phyloP scores from a whole-genome alignment of 2,888 invertebrate species.

The Norana najaformis region DNA sequence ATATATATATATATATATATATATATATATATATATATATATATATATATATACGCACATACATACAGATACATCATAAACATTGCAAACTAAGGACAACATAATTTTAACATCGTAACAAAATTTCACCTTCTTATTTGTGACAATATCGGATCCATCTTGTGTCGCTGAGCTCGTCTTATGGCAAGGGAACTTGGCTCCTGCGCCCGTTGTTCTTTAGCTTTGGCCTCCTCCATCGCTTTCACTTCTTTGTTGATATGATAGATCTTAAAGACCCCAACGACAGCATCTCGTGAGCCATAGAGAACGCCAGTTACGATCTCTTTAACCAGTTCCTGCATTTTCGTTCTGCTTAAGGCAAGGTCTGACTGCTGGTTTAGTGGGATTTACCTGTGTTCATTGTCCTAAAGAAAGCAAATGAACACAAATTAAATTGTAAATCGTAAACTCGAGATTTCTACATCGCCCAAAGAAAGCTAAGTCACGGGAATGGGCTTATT shows the following conservation, averaged over 20 bases:
- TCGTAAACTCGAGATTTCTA: no score
- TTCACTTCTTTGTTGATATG: neutral
- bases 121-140: neutral
- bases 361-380: neutral
- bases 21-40: no score
- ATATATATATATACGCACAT: no score
- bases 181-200: neutral
- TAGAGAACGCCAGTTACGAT: neutral
- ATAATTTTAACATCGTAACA: neutral
- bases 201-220: neutral
- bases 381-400: neutral
- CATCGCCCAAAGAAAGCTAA: no score
- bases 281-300: neutral
- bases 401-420: neutral
- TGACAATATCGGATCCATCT: neutral
- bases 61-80: no score
- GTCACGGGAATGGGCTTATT: no score
- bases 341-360: slow-evolving; percentile 6
- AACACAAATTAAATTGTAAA: no score
- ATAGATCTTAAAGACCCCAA: neutral
- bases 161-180: slow-evolving; percentile 15
- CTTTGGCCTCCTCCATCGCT: neutral
- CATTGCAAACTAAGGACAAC: neutral
- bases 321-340: neutral
- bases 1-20: no score